phyloP scores from a whole-genome alignment of 2,888 invertebrate genomes.

The Girardia tigrina region DNA sequence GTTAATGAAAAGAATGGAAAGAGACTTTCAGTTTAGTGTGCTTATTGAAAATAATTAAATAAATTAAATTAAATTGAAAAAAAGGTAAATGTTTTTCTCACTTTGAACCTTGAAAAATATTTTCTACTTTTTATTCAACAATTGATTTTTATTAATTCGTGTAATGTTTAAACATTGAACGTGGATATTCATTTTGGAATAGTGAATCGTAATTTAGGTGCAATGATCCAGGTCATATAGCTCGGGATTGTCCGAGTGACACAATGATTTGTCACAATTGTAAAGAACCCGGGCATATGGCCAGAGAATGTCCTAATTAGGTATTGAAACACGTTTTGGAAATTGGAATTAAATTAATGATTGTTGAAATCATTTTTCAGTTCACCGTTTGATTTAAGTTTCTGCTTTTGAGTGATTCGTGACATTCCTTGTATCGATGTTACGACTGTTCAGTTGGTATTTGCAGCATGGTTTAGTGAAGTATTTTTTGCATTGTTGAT shows the following conservation, averaged over 20 bases:
- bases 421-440: conserved; percentile 9
- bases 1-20: too few relatives aligned
- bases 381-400: neutral
- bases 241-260: conserved; percentile 45
- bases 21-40: too few relatives aligned
- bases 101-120: too few relatives aligned
- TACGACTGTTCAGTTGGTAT: neutral
- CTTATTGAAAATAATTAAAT: too few relatives aligned
- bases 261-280: conserved; percentile 4
- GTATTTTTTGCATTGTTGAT: neutral
- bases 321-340: neutral
- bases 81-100: too few relatives aligned
- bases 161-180: too few relatives aligned
- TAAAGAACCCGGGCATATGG: neutral
- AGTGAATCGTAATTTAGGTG: conserved; percentile 49
- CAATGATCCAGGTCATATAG: conserved; percentile 50
- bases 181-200: too few relatives aligned
- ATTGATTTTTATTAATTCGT: too few relatives aligned
- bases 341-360: neutral
- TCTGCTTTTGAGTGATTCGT: conserved; percentile 1
- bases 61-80: too few relatives aligned
- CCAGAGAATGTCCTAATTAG: conserved; percentile 13
- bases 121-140: too few relatives aligned
- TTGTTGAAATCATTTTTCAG: neutral
- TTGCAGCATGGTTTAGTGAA: neutral